Base-by-base conservation (phyloP, 2,113 vertebrate genomes). In the Hypomesus transpacificus region DNA sequence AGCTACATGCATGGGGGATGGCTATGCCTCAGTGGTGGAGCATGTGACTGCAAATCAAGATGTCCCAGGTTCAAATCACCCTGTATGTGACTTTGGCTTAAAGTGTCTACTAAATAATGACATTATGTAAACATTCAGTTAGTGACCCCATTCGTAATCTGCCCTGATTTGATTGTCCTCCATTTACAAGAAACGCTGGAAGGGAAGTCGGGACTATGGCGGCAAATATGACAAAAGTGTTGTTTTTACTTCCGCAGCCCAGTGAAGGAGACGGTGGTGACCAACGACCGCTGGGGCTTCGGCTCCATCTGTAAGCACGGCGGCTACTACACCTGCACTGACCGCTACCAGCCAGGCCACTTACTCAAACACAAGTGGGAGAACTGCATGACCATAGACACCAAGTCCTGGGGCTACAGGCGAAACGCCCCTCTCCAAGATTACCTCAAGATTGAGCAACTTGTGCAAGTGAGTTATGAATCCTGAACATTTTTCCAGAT, bases 341-440 rank as follows among this genome's bases (percentile, higher is more conserved):
- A 99, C 50, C 93, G 96, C 3, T 99, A 95, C 50, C 94, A 92
- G 80, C 96, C 97, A 0, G 94, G 94, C 26, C 93, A 94, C 77
- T 93, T 98, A 76, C 82, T 98, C 78, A 86, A 89, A 4, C 96
- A 89, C 85, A 99, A 98, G 71, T 99, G 97, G 96, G 97, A 99
- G 80, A 98, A 95, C 91, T 99, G 97, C 81, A 95, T 98, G 95
- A 94, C 93, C 58, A 92, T 98, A 22, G 97, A 99, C 91, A 89
- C 74, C 59, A 28, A 57, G 57, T 98, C 96, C 0, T 98, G 97
- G 96, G 94, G 96, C 1, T 98, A 93, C 84, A 87, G 97, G 75
- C 91, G 96, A 71, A 84, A 98, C 0, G 94, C 96, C 2, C 75
- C 58, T 1, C 91, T 98, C 1, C 64, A 53, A 0, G 96, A 99